phyloP scores from a whole-genome alignment of 2,888 invertebrate species.

The Pseudoips prasinana region DNA sequence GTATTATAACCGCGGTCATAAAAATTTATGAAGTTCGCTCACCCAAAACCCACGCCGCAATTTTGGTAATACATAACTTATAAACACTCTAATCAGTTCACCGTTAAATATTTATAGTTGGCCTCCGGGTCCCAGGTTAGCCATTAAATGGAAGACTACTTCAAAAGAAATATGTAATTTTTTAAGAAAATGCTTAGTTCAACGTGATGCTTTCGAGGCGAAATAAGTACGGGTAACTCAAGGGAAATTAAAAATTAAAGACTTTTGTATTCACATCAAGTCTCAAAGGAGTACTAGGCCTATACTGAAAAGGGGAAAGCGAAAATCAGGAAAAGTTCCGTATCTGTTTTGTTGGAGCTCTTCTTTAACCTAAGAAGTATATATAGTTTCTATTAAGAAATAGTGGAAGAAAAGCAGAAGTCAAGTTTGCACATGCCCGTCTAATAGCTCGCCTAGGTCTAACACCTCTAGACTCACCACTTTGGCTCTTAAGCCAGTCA shows the following conservation, averaged over 20 bases:
- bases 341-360: conserved; percentile 6
- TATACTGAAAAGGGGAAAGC: conserved; percentile 35
- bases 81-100: conserved; percentile 7
- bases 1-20: not conserved
- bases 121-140: conserved; percentile 7
- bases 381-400: conserved; percentile 39
- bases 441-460: conserved; percentile 74
- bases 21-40: not conserved
- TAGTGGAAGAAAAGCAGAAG: conserved; percentile 47
- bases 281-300: conserved; percentile 26
- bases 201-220: conserved; percentile 28
- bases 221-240: conserved; percentile 15
- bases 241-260: conserved; percentile 23
- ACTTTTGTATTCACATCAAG: conserved; percentile 18
- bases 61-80: conserved; percentile 4
- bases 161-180: not conserved
- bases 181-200: not conserved
- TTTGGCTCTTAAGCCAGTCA: conserved; percentile 79
- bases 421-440: conserved; percentile 59
- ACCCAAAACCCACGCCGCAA: not conserved
- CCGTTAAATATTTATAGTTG: conserved; percentile 14
- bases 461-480: conserved; percentile 78
- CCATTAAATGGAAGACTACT: conserved; percentile 17
- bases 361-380: conserved; percentile 18
- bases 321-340: conserved; percentile 27